Percentiles rank a stretch among this genome's conserved stretches.
These are phyloP conservation scores for Hipparchia semele DNA, from an alignment of 2,888 invertebrate species.

Conservation along the genomic window DNA sequence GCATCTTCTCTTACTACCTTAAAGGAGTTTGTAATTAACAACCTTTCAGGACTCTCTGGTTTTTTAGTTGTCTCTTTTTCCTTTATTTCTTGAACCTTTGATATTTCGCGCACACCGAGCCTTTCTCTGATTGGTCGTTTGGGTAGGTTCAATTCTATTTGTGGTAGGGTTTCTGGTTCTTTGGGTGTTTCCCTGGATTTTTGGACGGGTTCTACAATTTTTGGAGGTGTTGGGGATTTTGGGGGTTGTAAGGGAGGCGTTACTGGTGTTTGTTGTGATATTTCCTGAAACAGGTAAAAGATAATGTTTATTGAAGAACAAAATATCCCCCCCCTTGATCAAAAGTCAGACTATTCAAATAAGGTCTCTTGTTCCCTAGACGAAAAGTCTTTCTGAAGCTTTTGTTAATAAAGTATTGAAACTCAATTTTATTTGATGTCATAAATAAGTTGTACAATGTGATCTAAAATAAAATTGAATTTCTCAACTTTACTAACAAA, in stretches of 20 bases:
- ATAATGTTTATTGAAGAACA: background rate
- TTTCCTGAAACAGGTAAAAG: constrained; percentile 58
- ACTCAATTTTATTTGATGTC: too few relatives aligned
- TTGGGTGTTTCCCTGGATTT: constrained; percentile 46
- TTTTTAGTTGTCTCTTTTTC: constrained; percentile 56
- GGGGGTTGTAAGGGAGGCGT: constrained; percentile 54
- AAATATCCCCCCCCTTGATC: background rate
- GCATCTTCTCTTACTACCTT: constrained; percentile 61
- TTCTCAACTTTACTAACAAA: too few relatives aligned
- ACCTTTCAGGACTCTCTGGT: constrained; percentile 75
- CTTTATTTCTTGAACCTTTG: constrained; percentile 51
- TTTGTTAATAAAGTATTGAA: too few relatives aligned
- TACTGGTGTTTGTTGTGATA: constrained; percentile 55
- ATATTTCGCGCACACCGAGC: constrained; percentile 61
- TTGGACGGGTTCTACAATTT: constrained; percentile 31
- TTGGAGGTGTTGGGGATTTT: constrained; percentile 33
- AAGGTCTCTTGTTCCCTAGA: too few relatives aligned
- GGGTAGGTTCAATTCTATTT: constrained; percentile 76
- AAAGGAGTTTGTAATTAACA: constrained; percentile 60
- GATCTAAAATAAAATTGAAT: too few relatives aligned
- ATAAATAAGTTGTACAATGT: too few relatives aligned
- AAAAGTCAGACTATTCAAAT: background rate
- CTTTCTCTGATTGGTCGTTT: constrained; percentile 76
- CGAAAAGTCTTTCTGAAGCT: too few relatives aligned
- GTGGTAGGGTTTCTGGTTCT: constrained; percentile 65